Percentiles rank a stretch among this genome's conserved stretches.
Evolutionary conservation across 2,113 vertebrate species (phyloP).

Genomic region (Xenus cinereus): DNA sequence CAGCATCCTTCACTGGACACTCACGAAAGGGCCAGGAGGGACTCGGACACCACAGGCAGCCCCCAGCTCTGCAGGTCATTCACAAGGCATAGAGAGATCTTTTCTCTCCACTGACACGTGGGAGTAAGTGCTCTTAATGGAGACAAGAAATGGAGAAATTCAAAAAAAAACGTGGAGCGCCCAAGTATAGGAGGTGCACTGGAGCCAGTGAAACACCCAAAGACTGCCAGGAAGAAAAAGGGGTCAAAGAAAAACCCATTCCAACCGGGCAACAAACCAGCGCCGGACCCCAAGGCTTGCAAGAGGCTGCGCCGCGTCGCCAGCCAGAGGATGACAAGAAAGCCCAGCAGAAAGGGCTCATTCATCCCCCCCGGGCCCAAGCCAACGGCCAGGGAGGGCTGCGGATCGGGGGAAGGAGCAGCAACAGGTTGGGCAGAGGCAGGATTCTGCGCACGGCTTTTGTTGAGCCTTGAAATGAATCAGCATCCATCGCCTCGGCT

Average conservation of each 20-base stretch:
- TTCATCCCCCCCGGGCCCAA: constrained; percentile 18
- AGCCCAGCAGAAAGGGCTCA: constrained; percentile 40
- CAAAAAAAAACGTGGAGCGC: neutral
- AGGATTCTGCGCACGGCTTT: constrained; percentile 24
- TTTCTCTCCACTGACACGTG: neutral
- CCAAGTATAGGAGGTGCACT: neutral
- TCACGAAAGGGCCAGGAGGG: neutral
- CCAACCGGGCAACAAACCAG: constrained; percentile 6
- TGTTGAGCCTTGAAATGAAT: neutral
- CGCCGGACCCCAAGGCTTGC: neutral
- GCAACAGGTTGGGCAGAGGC: neutral
- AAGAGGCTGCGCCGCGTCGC: neutral
- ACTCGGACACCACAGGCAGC: neutral
- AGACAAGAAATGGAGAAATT: neutral
- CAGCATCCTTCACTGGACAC: neutral
- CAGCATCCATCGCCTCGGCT: neutral
- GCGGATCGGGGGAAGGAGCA: neutral
- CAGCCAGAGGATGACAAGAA: neutral
- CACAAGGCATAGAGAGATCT: neutral
- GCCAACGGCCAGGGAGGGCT: neutral
- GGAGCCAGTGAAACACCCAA: neutral
- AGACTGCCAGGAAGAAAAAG: neutral
- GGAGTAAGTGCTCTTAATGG: neutral
- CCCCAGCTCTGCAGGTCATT: neutral
- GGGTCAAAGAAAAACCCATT: neutral